Conservation (phyloP, 2,797 vertebrate genomes). For the Argya squamiceps region DNA sequence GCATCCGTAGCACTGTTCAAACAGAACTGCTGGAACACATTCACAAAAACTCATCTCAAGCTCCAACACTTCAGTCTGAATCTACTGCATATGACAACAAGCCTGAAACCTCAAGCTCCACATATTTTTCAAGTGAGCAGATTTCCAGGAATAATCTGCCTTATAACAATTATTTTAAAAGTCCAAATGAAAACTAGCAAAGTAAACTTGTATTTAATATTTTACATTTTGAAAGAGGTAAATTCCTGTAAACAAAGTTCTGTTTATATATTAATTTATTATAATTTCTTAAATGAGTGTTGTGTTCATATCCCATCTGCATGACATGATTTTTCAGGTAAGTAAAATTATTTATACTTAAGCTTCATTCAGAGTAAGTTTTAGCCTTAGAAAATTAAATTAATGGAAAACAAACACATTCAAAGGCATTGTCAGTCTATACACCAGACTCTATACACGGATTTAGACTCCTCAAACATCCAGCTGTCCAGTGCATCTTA, state of each 20-base stretch:
- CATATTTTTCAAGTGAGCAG: not conserved
- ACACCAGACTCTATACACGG: not conserved
- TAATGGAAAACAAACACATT: not conserved
- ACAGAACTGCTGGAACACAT: not conserved
- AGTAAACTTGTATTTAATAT: not conserved
- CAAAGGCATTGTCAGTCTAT: not conserved
- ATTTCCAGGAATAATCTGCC: not conserved
- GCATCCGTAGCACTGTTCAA: not conserved
- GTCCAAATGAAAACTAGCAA: not conserved
- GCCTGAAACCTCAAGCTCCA: not conserved
- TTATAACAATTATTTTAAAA: not conserved
- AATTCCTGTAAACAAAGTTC: not conserved
- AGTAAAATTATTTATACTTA: not conserved
- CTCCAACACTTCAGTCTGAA: not conserved
- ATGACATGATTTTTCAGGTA: not conserved
- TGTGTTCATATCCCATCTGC: not conserved
- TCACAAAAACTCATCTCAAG: not conserved
- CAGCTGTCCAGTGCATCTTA: not conserved
- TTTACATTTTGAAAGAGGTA: not conserved
- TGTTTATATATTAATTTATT: not conserved
- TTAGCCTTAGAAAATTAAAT: not conserved
- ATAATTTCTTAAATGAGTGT: not conserved
- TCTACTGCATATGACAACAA: not conserved
- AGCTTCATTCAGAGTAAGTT: not conserved
- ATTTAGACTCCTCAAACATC: not conserved